These are phyloP conservation scores for Melanchra persicariae DNA, from an alignment of 2,888 invertebrate species.

Conservation along the genomic window DNA sequence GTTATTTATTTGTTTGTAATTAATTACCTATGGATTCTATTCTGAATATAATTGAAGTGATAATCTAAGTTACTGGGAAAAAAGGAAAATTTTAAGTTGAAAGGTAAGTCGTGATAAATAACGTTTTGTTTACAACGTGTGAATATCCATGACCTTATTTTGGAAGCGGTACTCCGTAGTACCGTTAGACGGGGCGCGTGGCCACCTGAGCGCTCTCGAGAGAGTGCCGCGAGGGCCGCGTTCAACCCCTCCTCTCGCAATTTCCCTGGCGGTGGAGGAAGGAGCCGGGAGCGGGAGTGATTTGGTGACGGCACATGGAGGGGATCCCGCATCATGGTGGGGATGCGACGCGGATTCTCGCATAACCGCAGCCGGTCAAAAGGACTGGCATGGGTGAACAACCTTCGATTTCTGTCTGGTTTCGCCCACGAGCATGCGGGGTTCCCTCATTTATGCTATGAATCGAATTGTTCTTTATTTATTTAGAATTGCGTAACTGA, in stretches of 20 bases:
- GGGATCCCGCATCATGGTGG: conserved; percentile 90
- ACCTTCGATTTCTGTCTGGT: conserved; percentile 83
- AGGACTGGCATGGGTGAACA: conserved; percentile 90
- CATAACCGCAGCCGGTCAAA: conserved; percentile 81
- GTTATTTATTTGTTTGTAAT: conserved; percentile 69
- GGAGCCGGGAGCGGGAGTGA: conserved; percentile 90
- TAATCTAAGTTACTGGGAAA: conserved; percentile 47
- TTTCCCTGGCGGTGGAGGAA: conserved; percentile 88
- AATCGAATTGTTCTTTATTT: conserved; percentile 65
- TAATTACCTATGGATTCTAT: conserved; percentile 62
- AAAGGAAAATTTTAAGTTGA: conserved; percentile 46
- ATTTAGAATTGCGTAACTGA: conserved; percentile 83
- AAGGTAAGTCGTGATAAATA: conserved; percentile 75
- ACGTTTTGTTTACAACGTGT: conserved; percentile 79
- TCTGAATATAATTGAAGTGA: conserved; percentile 48
- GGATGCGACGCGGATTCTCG: conserved; percentile 88
- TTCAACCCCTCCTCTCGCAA: conserved; percentile 88
- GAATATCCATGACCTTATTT: conserved; percentile 89
- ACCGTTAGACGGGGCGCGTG: conserved; percentile 89
- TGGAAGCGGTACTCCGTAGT: conserved; percentile 86
- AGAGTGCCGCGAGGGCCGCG: conserved; percentile 84
- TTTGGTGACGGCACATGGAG: conserved; percentile 89
- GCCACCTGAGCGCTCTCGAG: conserved; percentile 79
- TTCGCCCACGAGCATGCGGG: conserved; percentile 79
- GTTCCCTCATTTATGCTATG: conserved; percentile 71